phyloP scores from a whole-genome alignment of 1,140 invertebrate genomes.

The Battus philenor region DNA sequence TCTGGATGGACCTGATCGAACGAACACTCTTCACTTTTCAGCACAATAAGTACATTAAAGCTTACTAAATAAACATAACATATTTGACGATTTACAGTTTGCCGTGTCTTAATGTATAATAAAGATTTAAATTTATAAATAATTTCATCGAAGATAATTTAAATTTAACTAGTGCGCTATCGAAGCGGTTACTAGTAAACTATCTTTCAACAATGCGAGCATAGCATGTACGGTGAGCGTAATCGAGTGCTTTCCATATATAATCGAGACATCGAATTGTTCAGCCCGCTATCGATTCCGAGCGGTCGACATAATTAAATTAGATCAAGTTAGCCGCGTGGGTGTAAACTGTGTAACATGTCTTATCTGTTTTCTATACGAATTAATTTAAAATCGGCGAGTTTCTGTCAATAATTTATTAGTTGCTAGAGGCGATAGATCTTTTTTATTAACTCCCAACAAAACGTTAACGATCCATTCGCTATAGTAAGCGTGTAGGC shows the following conservation, averaged over 20 bases:
- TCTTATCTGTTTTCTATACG: conserved; percentile 17
- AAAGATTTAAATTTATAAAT: no score
- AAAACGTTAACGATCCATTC: conserved; percentile 14
- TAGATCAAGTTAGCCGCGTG: conserved; percentile 15
- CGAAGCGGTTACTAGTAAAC: conserved; percentile 7
- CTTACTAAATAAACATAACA: no score
- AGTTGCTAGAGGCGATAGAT: conserved; percentile 8
- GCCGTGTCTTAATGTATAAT: no score
- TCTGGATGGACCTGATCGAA: no score
- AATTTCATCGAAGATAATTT: no score
- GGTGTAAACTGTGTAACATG: conserved; percentile 10
- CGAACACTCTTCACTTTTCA: no score
- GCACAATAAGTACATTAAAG: no score
- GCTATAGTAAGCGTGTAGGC: conserved; percentile 3
- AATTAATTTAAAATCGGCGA: conserved; percentile 17
- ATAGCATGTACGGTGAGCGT: not conserved
- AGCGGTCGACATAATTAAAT: conserved; percentile 10
- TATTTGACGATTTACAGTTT: no score
- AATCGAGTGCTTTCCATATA: conserved; percentile 13
- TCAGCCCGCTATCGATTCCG: conserved; percentile 1
- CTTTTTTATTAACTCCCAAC: conserved; percentile 9
- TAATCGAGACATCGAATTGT: conserved; percentile 14
- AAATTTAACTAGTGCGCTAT: no score
- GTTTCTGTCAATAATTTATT: conserved; percentile 15
- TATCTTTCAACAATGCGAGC: conserved; percentile 9